phyloP scores from a whole-genome alignment of 2,888 invertebrate genomes.

The Eupithecia subfuscata region DNA sequence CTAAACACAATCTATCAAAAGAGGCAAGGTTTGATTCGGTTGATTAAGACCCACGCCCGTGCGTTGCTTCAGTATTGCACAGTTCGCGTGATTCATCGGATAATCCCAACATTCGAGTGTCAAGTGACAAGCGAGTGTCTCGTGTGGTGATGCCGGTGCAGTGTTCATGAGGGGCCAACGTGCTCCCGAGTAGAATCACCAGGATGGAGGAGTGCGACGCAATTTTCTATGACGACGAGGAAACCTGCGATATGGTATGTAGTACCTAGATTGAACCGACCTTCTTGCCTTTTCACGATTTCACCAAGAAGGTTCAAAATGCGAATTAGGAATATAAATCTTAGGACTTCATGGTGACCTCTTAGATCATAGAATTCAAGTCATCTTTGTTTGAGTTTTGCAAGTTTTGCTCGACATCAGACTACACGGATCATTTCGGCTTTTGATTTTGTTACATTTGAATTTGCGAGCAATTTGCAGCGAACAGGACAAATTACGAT shows the following conservation, averaged over 20 bases:
- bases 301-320: not conserved
- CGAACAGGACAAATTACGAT: not conserved
- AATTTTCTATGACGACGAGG: conserved; percentile 83
- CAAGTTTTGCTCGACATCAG: not conserved
- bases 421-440: not conserved
- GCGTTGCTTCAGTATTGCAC: conserved; percentile 57
- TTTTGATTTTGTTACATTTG: not conserved
- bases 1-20: conserved; percentile 43
- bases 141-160: conserved; percentile 78
- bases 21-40: conserved; percentile 61
- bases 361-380: too few relatives aligned
- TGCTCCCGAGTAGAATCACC: conserved; percentile 66
- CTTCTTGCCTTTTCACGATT: not conserved
- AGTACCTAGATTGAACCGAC: conserved; percentile 20
- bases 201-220: conserved; percentile 82
- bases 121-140: conserved; percentile 64
- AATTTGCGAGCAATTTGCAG: not conserved
- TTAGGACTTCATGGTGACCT: not conserved
- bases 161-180: conserved; percentile 77
- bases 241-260: conserved; percentile 82
- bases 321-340: not conserved
- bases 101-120: conserved; percentile 69
- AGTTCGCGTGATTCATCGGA: conserved; percentile 79
- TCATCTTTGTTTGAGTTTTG: not conserved
- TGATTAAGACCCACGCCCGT: conserved; percentile 76